A percentile compares a stretch with the other conserved stretches of the same genome.
Conservation (phyloP, 2,888 invertebrate genomes). For the Dysmachus trigonus region DNA sequence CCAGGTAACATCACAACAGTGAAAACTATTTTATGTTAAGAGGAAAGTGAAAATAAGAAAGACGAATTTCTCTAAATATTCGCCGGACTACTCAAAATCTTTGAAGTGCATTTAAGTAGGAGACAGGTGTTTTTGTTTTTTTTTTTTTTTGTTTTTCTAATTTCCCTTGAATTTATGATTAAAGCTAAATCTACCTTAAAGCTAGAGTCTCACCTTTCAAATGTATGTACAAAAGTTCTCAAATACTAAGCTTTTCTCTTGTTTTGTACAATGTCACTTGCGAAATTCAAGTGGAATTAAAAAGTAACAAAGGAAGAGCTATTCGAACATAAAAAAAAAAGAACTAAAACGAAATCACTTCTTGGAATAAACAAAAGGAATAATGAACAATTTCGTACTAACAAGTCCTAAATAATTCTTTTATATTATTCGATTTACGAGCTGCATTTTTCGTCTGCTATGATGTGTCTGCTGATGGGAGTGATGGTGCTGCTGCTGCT, state of each 20-base stretch:
- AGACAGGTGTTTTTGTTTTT: background rate
- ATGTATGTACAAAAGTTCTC: constrained; percentile 11
- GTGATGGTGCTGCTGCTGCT: constrained; percentile 51
- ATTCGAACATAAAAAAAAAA: background rate
- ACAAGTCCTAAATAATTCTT: background rate
- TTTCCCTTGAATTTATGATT: background rate
- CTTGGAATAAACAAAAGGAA: background rate
- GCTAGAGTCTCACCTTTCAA: background rate
- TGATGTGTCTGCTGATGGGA: constrained; percentile 59
- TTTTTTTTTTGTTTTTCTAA: background rate
- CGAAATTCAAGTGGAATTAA: background rate
- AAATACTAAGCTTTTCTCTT: background rate
- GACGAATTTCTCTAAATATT: background rate
- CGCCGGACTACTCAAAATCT: background rate
- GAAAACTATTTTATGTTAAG: background rate
- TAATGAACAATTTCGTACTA: background rate
- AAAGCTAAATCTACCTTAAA: background rate
- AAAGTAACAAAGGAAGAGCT: constrained; percentile 3
- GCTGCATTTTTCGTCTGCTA: constrained; percentile 71
- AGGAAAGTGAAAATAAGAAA: background rate
- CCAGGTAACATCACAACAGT: background rate
- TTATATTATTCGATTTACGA: constrained; percentile 67
- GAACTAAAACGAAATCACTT: constrained; percentile 8
- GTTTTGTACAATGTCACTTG: constrained; percentile 13
- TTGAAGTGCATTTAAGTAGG: background rate